These are phyloP conservation scores for Acanthornis magna DNA, from an alignment of 2,797 vertebrate species.

Conservation along the genomic window DNA sequence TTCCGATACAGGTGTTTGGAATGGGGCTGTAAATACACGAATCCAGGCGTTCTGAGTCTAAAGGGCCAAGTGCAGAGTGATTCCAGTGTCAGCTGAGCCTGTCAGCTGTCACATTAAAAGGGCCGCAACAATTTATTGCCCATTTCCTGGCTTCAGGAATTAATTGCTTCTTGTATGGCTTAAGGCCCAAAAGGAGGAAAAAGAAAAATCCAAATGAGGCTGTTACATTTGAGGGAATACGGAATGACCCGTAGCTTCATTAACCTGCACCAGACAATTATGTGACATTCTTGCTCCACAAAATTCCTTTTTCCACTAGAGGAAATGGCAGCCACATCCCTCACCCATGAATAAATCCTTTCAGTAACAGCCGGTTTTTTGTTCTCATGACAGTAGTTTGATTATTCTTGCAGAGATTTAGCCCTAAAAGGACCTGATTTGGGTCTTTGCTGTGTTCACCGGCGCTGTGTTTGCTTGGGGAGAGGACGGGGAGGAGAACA, in stretches of 20 bases:
- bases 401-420: not conserved
- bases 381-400: not conserved
- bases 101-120: not conserved
- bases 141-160: not conserved
- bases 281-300: not conserved
- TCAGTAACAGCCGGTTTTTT: not conserved
- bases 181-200: not conserved
- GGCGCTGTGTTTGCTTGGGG: not conserved
- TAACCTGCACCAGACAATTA: not conserved
- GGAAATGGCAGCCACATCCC: not conserved
- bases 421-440: not conserved
- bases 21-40: not conserved
- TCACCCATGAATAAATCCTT: not conserved
- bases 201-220: not conserved
- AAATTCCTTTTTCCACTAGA: not conserved
- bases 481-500: not conserved
- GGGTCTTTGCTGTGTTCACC: not conserved
- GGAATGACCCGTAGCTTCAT: not conserved
- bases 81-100: not conserved
- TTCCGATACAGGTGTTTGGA: not conserved
- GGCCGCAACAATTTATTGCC: not conserved
- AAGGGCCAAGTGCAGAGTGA: not conserved
- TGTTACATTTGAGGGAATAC: not conserved
- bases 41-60: fast-evolving
- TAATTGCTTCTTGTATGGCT: not conserved